Conservation (phyloP, 2,113 vertebrate species). For the Monopterus albus region DNA sequence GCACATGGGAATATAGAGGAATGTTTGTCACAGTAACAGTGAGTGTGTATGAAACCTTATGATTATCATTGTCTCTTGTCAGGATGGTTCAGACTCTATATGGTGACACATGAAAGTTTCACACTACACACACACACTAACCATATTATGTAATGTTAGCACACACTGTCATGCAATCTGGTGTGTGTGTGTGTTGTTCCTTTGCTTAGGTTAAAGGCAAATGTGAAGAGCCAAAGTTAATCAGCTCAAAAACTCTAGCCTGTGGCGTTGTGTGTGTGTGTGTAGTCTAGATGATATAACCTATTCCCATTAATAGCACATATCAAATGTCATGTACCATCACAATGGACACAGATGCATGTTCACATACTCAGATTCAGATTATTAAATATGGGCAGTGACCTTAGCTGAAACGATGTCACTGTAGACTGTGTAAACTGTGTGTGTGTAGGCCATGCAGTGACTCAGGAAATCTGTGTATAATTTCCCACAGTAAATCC, state of each 20-base stretch:
- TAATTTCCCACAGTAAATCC: slow-evolving; percentile 42
- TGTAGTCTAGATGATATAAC: neutral
- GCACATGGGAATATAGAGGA: neutral
- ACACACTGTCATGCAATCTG: slow-evolving; percentile 27
- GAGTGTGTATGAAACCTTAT: slow-evolving; percentile 1
- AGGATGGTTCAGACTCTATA: neutral
- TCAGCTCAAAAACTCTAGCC: slow-evolving; percentile 18
- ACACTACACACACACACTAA: no score
- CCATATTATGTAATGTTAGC: neutral
- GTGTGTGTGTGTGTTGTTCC: neutral
- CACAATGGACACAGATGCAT: slow-evolving; percentile 2
- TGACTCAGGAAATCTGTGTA: slow-evolving; percentile 31
- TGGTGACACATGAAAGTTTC: neutral
- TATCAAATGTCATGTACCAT: neutral
- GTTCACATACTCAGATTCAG: neutral
- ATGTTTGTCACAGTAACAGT: no score
- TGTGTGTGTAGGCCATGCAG: no score
- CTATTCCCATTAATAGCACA: neutral
- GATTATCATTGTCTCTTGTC: slow-evolving; percentile 12
- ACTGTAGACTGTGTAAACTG: neutral
- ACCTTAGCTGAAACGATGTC: neutral
- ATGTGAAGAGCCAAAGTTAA: slow-evolving; percentile 10
- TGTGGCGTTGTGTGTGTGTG: neutral
- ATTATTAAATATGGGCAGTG: slow-evolving; percentile 5
- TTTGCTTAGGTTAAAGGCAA: slow-evolving; percentile 9